These are phyloP conservation scores for Triops cancriformis DNA, from an alignment of 1,140 invertebrate species.

Conservation along the genomic window DNA sequence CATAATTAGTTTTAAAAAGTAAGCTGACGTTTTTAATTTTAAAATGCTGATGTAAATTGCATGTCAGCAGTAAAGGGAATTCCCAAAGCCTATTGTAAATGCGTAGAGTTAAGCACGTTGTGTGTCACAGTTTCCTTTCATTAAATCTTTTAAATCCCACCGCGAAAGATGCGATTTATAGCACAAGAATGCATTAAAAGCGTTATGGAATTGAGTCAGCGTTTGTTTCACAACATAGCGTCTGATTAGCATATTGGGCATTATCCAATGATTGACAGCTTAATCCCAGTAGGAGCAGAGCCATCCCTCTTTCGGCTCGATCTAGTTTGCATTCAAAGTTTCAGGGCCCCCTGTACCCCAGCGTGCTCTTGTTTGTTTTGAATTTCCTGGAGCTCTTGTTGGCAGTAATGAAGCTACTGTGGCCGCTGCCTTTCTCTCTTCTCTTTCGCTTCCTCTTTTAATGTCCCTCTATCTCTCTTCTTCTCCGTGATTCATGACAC, in stretches of 20 bases:
- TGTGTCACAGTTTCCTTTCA: too few relatives aligned
- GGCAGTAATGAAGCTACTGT: not conserved
- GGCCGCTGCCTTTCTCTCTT: not conserved
- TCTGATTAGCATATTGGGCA: constrained; percentile 1
- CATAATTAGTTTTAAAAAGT: too few relatives aligned
- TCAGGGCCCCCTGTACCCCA: not conserved
- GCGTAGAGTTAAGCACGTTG: too few relatives aligned
- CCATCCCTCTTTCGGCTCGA: not conserved
- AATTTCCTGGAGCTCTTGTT: not conserved
- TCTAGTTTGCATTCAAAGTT: constrained; percentile 12
- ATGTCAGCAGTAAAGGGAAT: too few relatives aligned
- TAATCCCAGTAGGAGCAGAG: not conserved
- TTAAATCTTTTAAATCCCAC: too few relatives aligned
- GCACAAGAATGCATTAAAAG: not conserved
- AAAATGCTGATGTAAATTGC: too few relatives aligned
- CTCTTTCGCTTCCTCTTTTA: not conserved
- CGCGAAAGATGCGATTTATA: too few relatives aligned
- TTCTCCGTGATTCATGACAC: not conserved
- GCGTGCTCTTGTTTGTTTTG: constrained; percentile 5
- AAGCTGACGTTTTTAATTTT: too few relatives aligned
- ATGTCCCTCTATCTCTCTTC: not conserved
- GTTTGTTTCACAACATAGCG: not conserved
- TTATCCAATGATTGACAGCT: not conserved
- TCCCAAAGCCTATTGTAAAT: too few relatives aligned
- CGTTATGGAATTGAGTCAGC: not conserved